Evolutionary conservation across 2,888 invertebrate species (phyloP).

Genomic region (Unio pictorum): DNA sequence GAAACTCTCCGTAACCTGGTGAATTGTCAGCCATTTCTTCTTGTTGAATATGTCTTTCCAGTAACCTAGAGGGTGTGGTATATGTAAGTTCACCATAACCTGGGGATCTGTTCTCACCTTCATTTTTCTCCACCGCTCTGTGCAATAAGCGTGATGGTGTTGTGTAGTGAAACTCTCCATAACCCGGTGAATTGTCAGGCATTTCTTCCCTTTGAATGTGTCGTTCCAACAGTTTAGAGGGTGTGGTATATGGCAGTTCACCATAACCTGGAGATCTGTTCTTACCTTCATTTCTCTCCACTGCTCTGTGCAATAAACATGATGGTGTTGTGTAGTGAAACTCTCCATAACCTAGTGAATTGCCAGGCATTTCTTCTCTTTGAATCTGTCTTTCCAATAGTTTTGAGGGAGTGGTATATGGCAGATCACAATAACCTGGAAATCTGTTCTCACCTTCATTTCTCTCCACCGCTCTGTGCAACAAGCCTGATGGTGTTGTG

Average conservation of each 20-base stretch:
- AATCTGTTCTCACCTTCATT: neutral
- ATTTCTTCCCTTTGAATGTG: conserved; percentile 12
- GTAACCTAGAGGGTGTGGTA: conserved; percentile 1
- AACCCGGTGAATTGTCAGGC: neutral
- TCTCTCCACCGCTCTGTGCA: neutral
- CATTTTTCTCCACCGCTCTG: too few species aligned
- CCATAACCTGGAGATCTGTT: conserved; percentile 1
- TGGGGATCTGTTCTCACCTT: neutral
- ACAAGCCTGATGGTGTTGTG: conserved; percentile 11
- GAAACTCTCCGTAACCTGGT: conserved; percentile 1
- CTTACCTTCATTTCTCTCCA: too few species aligned
- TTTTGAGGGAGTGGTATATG: conserved; percentile 10
- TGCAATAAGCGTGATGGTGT: too few species aligned
- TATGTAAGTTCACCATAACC: conserved; percentile 11
- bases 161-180: neutral
- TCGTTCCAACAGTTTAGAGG: conserved; percentile 17
- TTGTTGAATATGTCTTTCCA: neutral
- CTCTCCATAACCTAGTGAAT: neutral
- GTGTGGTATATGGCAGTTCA: conserved; percentile 16
- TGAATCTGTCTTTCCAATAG: conserved; percentile 6
- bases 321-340: conserved; percentile 8
- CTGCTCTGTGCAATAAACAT: too few species aligned
- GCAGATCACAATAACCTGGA: neutral
- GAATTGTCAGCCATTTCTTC: too few species aligned
- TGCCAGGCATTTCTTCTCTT: neutral